Evolutionary conservation across 2,113 vertebrate genomes (phyloP), one percentile per base, ranked within the genome.

Genomic region (Thalassarche chlororhynchos): DNA sequence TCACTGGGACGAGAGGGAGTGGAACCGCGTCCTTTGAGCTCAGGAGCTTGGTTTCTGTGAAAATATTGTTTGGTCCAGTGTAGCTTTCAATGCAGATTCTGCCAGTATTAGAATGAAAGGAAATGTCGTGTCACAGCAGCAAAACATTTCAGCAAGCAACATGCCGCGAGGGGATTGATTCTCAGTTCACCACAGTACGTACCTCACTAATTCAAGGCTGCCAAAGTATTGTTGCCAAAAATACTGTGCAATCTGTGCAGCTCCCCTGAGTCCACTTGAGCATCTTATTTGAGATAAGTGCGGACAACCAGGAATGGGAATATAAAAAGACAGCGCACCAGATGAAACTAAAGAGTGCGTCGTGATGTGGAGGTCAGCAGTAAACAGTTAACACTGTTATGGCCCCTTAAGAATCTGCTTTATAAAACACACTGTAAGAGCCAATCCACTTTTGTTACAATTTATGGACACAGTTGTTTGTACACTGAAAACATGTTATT

Each of bases 11-110:
- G 0, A 36, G 75, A 82, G 61, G 76, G 77, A 74, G 77, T 1
- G 0, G 52, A 65, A 81, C 91, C 86, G 71, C 26, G 1, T 84
- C 80, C 96, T 95, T 71, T 87, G 93, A 90, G 75, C 82, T 96
- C 87, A 91, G 79, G 68, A 82, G 80, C 75, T 94, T 96, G 86
- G 58, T 96, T 98, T 97, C 91, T 97, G 70, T 68, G 81, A 85
- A 91, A 86, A 62, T 57, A 34, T 52, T 84, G 44, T 94, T 96
- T 91, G 96, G 92, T 96, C 92, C 96, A 81, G 38, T 66, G 38
- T 89, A 87, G 34, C 78, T 95, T 98, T 97, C 95, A 90, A 9
- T 86, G 72, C 87, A 79, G 71, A 62, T 49, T 82, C 47, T 77
- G 74, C n/a, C 90, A 80, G 93, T 92, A 36, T 94, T 93, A 93